Percentiles rank a stretch among this genome's conserved stretches.
phyloP scores from a whole-genome alignment of 2,113 vertebrate species.

The Phalacrocorax aristotelis region DNA sequence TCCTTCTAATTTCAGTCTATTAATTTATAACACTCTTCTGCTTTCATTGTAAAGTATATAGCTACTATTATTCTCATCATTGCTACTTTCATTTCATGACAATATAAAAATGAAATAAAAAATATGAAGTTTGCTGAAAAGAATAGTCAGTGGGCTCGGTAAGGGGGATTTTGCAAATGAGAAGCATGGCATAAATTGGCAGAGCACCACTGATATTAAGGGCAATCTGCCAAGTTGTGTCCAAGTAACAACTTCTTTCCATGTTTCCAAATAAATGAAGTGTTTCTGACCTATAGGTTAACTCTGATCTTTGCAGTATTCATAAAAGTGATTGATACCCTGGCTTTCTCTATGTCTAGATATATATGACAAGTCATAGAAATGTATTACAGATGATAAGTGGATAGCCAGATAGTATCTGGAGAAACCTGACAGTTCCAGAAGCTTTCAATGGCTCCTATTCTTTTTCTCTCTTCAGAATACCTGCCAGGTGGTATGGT shows the following conservation, averaged over 20 bases:
- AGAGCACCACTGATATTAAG: background rate
- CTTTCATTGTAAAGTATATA: background rate
- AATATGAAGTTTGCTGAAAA: background rate
- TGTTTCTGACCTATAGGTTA: background rate
- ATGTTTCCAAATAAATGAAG: slow-evolving; percentile 12
- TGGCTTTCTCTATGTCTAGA: background rate
- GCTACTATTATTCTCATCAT: background rate
- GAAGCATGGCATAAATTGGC: background rate
- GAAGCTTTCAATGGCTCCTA: background rate
- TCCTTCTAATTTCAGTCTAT: background rate
- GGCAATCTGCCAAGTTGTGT: background rate
- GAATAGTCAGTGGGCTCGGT: background rate
- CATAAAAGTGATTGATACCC: background rate
- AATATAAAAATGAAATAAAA: background rate
- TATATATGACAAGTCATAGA: background rate
- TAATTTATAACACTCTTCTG: background rate
- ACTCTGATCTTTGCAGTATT: background rate
- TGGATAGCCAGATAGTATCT: background rate
- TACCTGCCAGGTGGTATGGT: background rate
- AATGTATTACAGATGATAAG: background rate
- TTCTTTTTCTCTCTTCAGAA: background rate
- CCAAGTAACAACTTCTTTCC: background rate
- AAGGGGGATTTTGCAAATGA: background rate
- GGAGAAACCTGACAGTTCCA: background rate
- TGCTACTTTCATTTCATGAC: background rate